phyloP scores from a whole-genome alignment of 1,140 invertebrate species.

The Popillia japonica region DNA sequence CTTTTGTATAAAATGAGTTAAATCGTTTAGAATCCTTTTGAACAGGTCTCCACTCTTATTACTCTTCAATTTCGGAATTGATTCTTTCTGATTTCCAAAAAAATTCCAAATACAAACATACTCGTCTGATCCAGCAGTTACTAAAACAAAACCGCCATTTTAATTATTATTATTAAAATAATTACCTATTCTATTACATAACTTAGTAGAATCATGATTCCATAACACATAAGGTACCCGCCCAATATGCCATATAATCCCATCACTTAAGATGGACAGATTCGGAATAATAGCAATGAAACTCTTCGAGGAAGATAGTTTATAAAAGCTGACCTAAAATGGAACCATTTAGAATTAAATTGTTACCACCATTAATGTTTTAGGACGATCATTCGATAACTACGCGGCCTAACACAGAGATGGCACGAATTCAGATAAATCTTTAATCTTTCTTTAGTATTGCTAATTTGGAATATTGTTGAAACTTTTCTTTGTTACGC shows the following conservation, averaged over 20 bases:
- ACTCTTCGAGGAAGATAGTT: background rate
- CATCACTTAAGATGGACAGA: slow-evolving; percentile 2
- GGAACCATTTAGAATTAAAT: background rate
- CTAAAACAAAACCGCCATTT: background rate
- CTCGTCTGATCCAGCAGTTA: slow-evolving; percentile 25
- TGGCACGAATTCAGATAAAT: too few species aligned
- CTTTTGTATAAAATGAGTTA: too few species aligned
- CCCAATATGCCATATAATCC: slow-evolving; percentile 25
- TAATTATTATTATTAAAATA: background rate
- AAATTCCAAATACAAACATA: slow-evolving; percentile 34
- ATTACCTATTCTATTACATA: background rate
- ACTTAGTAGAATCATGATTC: background rate
- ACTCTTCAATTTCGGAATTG: background rate
- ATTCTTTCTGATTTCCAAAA: background rate
- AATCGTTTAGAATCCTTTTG: too few species aligned
- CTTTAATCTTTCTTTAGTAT: too few species aligned
- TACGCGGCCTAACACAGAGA: too few species aligned
- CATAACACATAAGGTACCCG: slow-evolving; percentile 12
- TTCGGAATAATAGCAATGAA: slow-evolving; percentile 23
- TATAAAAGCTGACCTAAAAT: background rate
- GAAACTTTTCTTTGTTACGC: too few species aligned
- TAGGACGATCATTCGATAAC: too few species aligned
- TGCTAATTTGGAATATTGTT: too few species aligned
- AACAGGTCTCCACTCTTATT: background rate
- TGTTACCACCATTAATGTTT: background rate